These are phyloP conservation scores for Acyrthosiphon pisum DNA, from an alignment of 1,140 invertebrate species.

Conservation along the genomic window DNA sequence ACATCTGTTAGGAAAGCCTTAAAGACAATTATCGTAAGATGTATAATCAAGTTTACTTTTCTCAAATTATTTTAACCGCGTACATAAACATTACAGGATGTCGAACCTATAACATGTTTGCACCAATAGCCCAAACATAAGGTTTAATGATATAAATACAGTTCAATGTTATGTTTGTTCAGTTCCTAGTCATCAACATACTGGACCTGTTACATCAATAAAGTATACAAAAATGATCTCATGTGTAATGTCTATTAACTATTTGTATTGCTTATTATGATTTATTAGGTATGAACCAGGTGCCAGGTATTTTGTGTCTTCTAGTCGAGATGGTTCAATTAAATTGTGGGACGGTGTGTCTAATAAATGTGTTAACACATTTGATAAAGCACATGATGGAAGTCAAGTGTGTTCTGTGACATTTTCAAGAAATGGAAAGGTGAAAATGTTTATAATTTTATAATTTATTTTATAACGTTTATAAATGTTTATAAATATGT, in stretches of 20 bases:
- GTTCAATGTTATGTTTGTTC: neutral
- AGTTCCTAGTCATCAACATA: constrained; percentile 81
- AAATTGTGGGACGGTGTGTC: too few species aligned
- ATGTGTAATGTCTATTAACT: constrained; percentile 87
- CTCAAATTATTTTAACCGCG: neutral
- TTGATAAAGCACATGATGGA: too few species aligned
- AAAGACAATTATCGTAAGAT: constrained; percentile 82
- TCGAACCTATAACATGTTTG: constrained; percentile 86
- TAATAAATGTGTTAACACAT: too few species aligned
- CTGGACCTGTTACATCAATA: constrained; percentile 82
- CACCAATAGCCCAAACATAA: neutral
- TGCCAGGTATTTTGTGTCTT: constrained; percentile 82
- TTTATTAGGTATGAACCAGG: constrained; percentile 74
- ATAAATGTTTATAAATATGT: too few species aligned
- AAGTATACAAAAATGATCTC: constrained; percentile 79
- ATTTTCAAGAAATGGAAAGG: too few species aligned
- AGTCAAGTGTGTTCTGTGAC: too few species aligned
- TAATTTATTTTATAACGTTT: too few species aligned
- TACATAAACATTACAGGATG: constrained; percentile 68
- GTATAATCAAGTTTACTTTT: neutral
- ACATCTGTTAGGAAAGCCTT: too few species aligned
- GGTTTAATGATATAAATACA: constrained; percentile 33
- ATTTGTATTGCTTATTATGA: neutral
- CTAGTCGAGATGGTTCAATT: too few species aligned
- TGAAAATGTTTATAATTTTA: too few species aligned